Percentiles rank a stretch among this genome's conserved stretches.
Evolutionary conservation across 2,797 vertebrate genomes (phyloP).

Genomic region (Pseudochromis fuscus): DNA sequence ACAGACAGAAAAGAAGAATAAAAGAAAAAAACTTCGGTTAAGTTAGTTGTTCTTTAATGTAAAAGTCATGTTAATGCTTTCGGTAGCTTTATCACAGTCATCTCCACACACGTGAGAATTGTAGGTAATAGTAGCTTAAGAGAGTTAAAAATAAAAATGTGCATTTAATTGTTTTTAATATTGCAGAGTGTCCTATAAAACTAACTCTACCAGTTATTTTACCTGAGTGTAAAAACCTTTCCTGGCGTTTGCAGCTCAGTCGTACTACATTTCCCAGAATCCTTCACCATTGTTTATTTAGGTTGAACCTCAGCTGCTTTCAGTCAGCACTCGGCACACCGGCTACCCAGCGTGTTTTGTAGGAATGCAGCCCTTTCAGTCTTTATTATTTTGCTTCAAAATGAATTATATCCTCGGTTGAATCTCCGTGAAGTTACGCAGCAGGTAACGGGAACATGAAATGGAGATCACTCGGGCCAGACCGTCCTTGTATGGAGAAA

Average conservation of each 20-base stretch:
- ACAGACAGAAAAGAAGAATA: no score
- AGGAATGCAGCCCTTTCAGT: conserved; percentile 24
- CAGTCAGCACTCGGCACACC: neutral
- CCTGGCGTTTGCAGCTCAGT: neutral
- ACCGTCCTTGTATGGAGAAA: conserved; percentile 86
- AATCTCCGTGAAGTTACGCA: neutral
- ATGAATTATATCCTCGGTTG: conserved; percentile 20
- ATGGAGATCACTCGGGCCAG: conserved; percentile 83
- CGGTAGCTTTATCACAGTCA: no score
- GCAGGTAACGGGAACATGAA: conserved; percentile 58
- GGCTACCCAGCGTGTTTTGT: neutral
- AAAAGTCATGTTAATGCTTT: no score
- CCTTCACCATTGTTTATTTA: conserved; percentile 35
- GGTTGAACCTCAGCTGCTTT: neutral
- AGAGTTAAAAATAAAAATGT: no score
- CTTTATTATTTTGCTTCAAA: conserved; percentile 5
- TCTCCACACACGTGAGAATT: no score
- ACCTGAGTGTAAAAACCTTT: no score
- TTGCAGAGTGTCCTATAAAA: no score
- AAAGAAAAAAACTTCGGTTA: no score
- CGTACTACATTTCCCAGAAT: conserved; percentile 77
- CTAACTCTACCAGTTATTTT: no score
- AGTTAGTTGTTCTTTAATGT: no score
- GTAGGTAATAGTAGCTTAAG: no score
- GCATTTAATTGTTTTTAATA: no score